A percentile compares a stretch with the other conserved stretches of the same genome.
These are phyloP conservation scores for Microchirus variegatus DNA, from an alignment of 2,797 vertebrate genomes.

Conservation along the genomic window DNA sequence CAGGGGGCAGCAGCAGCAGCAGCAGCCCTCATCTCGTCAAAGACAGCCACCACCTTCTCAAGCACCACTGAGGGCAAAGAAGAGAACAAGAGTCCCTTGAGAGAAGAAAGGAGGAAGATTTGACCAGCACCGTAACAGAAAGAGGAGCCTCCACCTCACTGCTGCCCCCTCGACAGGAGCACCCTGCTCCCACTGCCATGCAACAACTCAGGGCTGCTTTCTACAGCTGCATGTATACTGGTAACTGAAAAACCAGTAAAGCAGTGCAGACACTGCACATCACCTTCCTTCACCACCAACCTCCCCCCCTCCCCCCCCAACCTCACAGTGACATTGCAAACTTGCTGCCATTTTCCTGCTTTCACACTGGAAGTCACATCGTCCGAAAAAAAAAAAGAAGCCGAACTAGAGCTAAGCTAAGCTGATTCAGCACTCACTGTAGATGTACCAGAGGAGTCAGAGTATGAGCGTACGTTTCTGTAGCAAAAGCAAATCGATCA, in stretches of 20 bases:
- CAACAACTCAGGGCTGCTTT: slow-evolving; percentile 83
- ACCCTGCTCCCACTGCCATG: slow-evolving; percentile 63
- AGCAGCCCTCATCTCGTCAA: slow-evolving; percentile 84
- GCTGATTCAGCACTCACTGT: slow-evolving; percentile 42
- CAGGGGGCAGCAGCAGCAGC: slow-evolving; percentile 83
- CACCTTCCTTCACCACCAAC: slow-evolving; percentile 2
- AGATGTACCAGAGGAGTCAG: slow-evolving; percentile 35
- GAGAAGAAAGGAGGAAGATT: slow-evolving; percentile 46
- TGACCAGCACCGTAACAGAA: slow-evolving; percentile 33
- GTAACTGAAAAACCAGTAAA: slow-evolving; percentile 37
- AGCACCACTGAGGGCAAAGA: slow-evolving; percentile 70
- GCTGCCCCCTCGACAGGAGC: slow-evolving; percentile 78
- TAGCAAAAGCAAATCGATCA: slow-evolving; percentile 42
- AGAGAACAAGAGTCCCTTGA: slow-evolving; percentile 54
- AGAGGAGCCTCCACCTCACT: slow-evolving; percentile 80
- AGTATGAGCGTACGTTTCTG: slow-evolving; percentile 33
- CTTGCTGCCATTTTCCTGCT: slow-evolving; percentile 13
- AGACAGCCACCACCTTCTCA: slow-evolving; percentile 72
- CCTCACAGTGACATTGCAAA: slow-evolving; percentile 26
- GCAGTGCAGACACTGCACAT: slow-evolving; percentile 50
- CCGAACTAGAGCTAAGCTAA: slow-evolving; percentile 54
- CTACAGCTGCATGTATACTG: slow-evolving; percentile 74
- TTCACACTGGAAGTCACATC: slow-evolving; percentile 21
- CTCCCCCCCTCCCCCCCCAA: too few relatives aligned
- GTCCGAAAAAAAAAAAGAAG: slow-evolving; percentile 14